phyloP scores from a whole-genome alignment of 2,113 vertebrate genomes.

The Peromyscus leucopus region DNA sequence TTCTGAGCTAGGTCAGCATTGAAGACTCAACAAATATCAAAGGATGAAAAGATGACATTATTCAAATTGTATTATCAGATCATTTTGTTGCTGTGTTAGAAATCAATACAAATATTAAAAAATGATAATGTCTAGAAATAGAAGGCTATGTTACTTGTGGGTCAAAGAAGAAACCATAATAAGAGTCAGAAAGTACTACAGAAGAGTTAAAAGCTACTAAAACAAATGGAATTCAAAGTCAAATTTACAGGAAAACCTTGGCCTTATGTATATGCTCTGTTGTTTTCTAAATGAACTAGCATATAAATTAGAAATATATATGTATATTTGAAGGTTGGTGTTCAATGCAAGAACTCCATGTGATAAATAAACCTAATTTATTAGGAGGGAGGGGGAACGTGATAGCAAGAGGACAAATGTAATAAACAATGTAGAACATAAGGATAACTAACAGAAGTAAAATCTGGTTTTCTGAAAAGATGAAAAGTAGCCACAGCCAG shows the following conservation, averaged over 20 bases:
- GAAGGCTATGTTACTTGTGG: not conserved
- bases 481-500: not conserved
- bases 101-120: constrained; percentile 26
- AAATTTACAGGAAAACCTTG: not conserved
- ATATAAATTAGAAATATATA: not conserved
- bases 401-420: not conserved
- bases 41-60: not conserved
- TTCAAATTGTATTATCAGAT: constrained; percentile 10
- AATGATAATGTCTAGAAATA: not conserved
- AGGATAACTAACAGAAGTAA: not conserved
- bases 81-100: not conserved
- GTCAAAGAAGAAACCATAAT: not conserved
- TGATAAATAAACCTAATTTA: not conserved
- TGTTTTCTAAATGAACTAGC: not conserved
- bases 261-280: not conserved
- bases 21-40: not conserved
- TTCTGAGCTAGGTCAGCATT: not conserved
- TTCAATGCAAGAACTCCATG: not conserved
- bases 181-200: not conserved
- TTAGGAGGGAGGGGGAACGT: not conserved
- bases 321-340: not conserved
- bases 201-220: not conserved
- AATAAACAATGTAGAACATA: not conserved
- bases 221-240: not conserved
- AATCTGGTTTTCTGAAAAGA: not conserved